Conservation (phyloP, 2,888 invertebrate genomes). For the Lysandra coridon region DNA sequence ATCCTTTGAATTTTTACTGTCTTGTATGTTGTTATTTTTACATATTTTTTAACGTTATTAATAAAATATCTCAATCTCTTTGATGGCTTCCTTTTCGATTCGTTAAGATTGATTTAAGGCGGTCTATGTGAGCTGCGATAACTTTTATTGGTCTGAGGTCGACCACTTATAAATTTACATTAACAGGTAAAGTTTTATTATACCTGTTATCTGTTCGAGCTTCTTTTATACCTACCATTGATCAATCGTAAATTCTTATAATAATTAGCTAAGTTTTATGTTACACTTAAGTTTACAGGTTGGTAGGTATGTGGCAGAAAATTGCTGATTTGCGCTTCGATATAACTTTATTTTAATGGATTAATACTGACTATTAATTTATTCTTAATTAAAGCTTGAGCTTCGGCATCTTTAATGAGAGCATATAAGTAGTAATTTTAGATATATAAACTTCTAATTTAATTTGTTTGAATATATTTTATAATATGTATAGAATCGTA, state of each 20-base stretch:
- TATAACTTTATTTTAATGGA: conserved; percentile 8
- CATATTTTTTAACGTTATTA: conserved; percentile 62
- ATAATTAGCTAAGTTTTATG: conserved; percentile 19
- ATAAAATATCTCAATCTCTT: conserved; percentile 71
- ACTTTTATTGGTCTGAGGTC: conserved; percentile 29
- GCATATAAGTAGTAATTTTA: neutral
- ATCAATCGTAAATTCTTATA: conserved; percentile 23
- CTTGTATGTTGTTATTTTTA: conserved; percentile 63
- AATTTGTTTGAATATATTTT: neutral
- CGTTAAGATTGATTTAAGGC: conserved; percentile 49
- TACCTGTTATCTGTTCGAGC: conserved; percentile 6
- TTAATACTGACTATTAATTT: neutral
- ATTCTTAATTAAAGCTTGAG: neutral
- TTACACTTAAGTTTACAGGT: conserved; percentile 22
- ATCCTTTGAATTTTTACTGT: conserved; percentile 60
- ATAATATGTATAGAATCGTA: no score
- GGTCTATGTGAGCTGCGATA: conserved; percentile 13
- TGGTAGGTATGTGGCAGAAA: conserved; percentile 16
- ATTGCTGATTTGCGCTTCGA: conserved; percentile 11
- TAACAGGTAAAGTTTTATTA: conserved; percentile 53
- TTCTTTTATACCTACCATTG: conserved; percentile 28
- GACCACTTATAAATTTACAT: conserved; percentile 64
- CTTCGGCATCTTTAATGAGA: neutral
- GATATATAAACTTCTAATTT: neutral
- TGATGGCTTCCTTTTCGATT: conserved; percentile 67